Conservation (phyloP, 2,113 vertebrate genomes). For the Pleuronectes platessa region DNA sequence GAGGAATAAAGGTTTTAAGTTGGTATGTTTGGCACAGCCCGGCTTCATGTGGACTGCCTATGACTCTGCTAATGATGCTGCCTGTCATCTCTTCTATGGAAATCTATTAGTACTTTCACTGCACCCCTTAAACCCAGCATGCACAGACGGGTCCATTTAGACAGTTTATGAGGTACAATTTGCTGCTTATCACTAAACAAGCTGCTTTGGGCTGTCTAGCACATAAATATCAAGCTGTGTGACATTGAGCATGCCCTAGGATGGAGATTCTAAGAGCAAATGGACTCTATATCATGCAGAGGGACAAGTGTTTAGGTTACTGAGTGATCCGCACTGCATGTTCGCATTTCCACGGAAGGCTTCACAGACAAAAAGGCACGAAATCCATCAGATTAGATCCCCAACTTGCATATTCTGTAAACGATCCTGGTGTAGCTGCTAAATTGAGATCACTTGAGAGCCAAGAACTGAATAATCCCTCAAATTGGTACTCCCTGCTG, state of each 20-base stretch:
- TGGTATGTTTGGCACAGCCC: constrained; percentile 43
- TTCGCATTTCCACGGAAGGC: background rate
- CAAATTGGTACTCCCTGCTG: constrained; percentile 47
- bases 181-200: constrained; percentile 38
- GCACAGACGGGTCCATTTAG: constrained; percentile 27
- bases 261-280: constrained; percentile 33
- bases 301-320: constrained; percentile 54
- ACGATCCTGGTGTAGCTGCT: constrained; percentile 29
- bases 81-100: constrained; percentile 18
- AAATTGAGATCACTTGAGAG: constrained; percentile 47
- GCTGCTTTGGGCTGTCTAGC: constrained; percentile 28
- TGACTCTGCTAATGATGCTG: constrained; percentile 32
- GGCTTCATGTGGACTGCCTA: constrained; percentile 32
- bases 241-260: constrained; percentile 21
- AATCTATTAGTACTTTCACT: constrained; percentile 26
- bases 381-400: constrained; percentile 33
- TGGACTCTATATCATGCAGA: constrained; percentile 18
- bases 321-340: background rate
- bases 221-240: constrained; percentile 23
- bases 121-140: constrained; percentile 6
- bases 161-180: constrained; percentile 56
- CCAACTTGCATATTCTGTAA: constrained; percentile 21
- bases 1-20: constrained; percentile 47
- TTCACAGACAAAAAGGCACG: constrained; percentile 4
- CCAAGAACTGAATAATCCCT: constrained; percentile 52